These are phyloP conservation scores for Botrylloides violaceus DNA, from an alignment of 23 tunicate genomes.

Conservation along the genomic window DNA sequence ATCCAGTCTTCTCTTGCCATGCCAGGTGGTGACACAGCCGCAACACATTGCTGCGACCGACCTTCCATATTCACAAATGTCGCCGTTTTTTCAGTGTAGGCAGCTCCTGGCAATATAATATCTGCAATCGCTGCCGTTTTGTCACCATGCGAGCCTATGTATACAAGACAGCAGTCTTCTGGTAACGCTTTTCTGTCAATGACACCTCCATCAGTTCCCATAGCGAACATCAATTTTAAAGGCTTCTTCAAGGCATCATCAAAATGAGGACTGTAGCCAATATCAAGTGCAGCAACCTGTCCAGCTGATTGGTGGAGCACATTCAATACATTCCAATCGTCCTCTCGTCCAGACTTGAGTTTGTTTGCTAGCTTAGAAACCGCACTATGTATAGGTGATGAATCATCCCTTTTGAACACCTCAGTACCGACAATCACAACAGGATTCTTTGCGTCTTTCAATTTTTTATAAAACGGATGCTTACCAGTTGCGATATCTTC, in stretches of 20 bases:
- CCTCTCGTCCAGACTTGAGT: conserved; percentile 19
- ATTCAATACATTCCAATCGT: conserved; percentile 56
- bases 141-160: conserved; percentile 95
- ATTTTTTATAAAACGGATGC: conserved; percentile 67
- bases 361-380: conserved; percentile 52
- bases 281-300: conserved; percentile 90
- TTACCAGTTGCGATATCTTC: conserved; percentile 58
- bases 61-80: conserved; percentile 98
- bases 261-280: conserved; percentile 94
- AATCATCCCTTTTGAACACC: conserved; percentile 57
- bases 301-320: conserved; percentile 46
- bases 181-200: conserved; percentile 43
- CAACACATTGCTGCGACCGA: conserved; percentile 73
- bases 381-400: conserved; percentile 48
- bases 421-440: conserved; percentile 86
- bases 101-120: conserved; percentile 91
- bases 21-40: conserved; percentile 98
- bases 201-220: conserved; percentile 91
- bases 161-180: conserved; percentile 70
- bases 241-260: conserved; percentile 54
- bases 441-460: conserved; percentile 59
- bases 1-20: conserved; percentile 98
- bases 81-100: conserved; percentile 96
- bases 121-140: conserved; percentile 87
- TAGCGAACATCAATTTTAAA: conserved; percentile 57